phyloP scores from a whole-genome alignment of 2,888 invertebrate genomes.

The Mechanitis messenoides region DNA sequence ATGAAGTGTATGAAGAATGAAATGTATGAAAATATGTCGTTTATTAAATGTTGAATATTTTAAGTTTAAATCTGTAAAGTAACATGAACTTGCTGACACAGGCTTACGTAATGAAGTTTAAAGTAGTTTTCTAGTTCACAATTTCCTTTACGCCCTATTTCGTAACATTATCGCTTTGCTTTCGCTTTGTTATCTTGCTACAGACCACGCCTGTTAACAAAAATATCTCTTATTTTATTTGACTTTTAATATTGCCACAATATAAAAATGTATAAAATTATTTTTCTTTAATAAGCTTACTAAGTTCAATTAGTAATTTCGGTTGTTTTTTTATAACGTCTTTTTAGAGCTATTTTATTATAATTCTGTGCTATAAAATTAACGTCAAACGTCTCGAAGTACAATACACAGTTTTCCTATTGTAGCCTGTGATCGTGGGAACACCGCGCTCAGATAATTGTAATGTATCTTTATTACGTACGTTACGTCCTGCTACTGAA shows the following conservation, averaged over 20 bases:
- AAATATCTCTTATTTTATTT: background rate
- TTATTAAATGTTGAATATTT: too few species aligned
- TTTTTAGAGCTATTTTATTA: background rate
- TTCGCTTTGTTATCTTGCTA: slow-evolving; percentile 27
- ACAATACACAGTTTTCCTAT: slow-evolving; percentile 57
- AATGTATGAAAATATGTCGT: too few species aligned
- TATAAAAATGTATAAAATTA: too few species aligned
- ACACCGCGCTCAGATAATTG: slow-evolving; percentile 28
- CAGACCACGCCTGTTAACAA: slow-evolving; percentile 4
- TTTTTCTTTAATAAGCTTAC: too few species aligned
- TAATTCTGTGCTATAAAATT: slow-evolving; percentile 11
- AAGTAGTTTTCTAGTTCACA: slow-evolving; percentile 22
- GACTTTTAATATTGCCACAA: too few species aligned
- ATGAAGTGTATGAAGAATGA: too few species aligned
- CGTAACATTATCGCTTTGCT: slow-evolving; percentile 25
- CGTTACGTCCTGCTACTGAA: background rate
- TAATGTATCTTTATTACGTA: slow-evolving; percentile 8
- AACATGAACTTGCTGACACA: background rate
- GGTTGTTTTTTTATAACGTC: too few species aligned
- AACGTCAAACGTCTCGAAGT: slow-evolving; percentile 26
- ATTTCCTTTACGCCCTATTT: slow-evolving; percentile 29
- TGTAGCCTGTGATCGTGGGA: slow-evolving; percentile 57
- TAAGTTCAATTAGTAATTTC: too few species aligned
- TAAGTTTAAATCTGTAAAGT: too few species aligned
- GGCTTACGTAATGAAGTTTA: slow-evolving; percentile 6